Conservation (phyloP, 2,113 vertebrate species). For the Microcebus jonahi region DNA sequence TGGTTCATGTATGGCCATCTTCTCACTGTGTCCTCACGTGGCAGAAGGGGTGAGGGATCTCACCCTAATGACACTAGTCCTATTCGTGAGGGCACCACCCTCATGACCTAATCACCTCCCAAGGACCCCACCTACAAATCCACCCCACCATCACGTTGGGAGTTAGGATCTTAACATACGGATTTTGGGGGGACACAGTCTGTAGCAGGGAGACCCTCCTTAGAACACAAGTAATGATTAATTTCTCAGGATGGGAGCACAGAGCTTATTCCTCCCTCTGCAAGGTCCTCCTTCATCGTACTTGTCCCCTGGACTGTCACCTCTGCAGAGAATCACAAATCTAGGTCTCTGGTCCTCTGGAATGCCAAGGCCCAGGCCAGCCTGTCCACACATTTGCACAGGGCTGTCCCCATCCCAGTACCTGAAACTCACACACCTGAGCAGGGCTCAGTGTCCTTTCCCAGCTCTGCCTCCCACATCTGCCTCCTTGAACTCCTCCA, state of each 20-base stretch:
- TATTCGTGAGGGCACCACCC: background rate
- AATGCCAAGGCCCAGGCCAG: background rate
- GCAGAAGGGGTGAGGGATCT: background rate
- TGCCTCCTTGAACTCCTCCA: background rate
- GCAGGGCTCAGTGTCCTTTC: background rate
- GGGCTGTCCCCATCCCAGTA: background rate
- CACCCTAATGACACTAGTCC: background rate
- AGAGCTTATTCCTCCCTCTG: background rate
- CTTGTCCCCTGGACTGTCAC: background rate
- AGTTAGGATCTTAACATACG: background rate
- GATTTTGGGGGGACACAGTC: background rate
- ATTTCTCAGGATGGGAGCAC: background rate
- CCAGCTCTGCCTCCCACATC: background rate
- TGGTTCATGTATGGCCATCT: background rate
- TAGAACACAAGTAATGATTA: background rate
- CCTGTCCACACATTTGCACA: accelerated
- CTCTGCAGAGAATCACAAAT: background rate
- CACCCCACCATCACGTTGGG: no score
- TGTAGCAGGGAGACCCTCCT: background rate
- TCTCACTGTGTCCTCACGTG: background rate
- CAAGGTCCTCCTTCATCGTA: no score
- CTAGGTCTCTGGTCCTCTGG: background rate
- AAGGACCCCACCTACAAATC: background rate
- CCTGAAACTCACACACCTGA: background rate
- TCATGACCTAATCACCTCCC: background rate